Base-by-base conservation (phyloP, 1,140 invertebrate genomes). In the Drosophila carrolli region DNA sequence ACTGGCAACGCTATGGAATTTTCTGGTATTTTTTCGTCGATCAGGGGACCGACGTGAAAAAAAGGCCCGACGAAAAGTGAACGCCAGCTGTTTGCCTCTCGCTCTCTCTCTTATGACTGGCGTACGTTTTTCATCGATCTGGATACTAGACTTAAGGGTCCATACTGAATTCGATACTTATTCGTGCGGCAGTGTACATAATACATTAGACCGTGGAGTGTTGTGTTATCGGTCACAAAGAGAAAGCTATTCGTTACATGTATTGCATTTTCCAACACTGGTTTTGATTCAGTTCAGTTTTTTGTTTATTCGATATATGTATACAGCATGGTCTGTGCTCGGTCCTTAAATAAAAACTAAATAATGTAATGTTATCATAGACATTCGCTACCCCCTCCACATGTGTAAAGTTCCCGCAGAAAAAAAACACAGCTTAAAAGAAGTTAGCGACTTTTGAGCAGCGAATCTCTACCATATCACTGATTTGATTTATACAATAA, bases 261-360 rank as follows among this genome's bases (percentile, higher is more conserved):
- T 16, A 6, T 19, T n/a, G 5, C 32, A 19, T 16, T 37, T 37
- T 9, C 10, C 32, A 53, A 19, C 50, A 35, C 50, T 53, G 32
- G 32, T 11, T 48, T 14, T 11, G 29, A 5, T n/a, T 14, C 10
- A 19, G n/a, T 53, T 53, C 37, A 2, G 37, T 6, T 38, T 40
- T 53, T 53, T 53, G 50, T 53, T 53, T 53, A 53, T 53, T 53
- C 50, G 50, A 53, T 53, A 53, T 53, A 40, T 10, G 10, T 40
- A 37, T 53, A 53, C 50, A 48, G 19, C 23, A 11, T 37, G 38
- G 13, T 40, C 38, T 13, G 32, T 10, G n/a, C 10, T 53, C 50
- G 32, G 5, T 53, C 32, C 14, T 53, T 11, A 53, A 37, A 51
- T 8, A 37, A 53, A 53, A n/a, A 40, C 38, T 23, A 23, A 23